Evolutionary conservation across 2,113 vertebrate species (phyloP).

Genomic region (Psilopsiagon aymara): DNA sequence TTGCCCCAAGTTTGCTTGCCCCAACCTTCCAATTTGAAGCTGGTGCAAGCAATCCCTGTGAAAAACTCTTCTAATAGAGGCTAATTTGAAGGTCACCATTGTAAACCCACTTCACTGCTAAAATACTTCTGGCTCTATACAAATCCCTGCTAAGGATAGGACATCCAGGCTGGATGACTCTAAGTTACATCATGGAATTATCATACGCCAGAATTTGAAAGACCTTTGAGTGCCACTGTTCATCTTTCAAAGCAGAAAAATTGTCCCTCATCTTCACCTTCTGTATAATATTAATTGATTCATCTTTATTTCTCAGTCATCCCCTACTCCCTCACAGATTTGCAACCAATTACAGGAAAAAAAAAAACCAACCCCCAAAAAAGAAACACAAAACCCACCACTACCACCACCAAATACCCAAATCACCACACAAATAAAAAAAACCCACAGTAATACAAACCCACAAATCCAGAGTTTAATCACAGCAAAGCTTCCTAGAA

Average conservation of each 20-base stretch:
- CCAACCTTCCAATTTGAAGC: background rate
- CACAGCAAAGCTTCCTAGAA: background rate
- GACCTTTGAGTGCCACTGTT: background rate
- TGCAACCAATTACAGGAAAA: background rate
- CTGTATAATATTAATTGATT: background rate
- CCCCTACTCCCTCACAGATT: background rate
- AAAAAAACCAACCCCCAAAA: background rate
- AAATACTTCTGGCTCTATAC: background rate
- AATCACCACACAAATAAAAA: background rate
- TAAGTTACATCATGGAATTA: background rate
- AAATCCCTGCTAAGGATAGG: background rate
- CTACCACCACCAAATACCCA: rapidly evolving
- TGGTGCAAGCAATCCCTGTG: background rate
- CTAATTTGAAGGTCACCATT: background rate
- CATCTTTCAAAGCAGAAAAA: background rate
- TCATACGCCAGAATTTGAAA: background rate
- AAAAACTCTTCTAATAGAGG: background rate
- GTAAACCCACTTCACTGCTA: background rate
- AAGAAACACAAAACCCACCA: background rate
- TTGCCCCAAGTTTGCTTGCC: background rate
- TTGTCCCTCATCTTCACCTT: background rate
- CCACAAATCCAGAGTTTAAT: background rate
- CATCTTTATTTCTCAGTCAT: background rate
- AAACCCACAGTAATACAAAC: background rate
- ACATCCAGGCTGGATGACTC: background rate